These are phyloP conservation scores for Cyprinodon diabolis DNA, from an alignment of 2,797 vertebrate species.

Conservation along the genomic window DNA sequence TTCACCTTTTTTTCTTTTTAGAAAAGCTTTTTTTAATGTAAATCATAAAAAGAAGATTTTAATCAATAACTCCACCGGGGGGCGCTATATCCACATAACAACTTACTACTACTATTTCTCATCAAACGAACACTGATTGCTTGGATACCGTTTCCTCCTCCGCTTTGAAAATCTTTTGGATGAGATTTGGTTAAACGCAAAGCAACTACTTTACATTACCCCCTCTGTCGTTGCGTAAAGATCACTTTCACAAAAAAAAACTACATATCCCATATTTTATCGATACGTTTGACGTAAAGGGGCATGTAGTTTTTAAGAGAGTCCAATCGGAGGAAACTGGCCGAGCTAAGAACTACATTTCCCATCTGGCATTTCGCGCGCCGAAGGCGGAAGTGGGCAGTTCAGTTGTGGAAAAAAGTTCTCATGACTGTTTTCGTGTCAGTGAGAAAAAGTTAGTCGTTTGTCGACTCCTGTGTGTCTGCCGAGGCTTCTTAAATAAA, in stretches of 20 bases:
- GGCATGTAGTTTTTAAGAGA: slow-evolving; percentile 46
- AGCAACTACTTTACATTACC: slow-evolving; percentile 18
- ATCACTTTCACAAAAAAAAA: slow-evolving; percentile 35
- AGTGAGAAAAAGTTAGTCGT: slow-evolving; percentile 46
- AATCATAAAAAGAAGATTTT: not conserved
- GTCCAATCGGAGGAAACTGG: fast-evolving
- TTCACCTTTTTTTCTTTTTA: not conserved
- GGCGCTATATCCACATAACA: not conserved
- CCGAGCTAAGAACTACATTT: slow-evolving; percentile 37
- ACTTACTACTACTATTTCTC: not conserved
- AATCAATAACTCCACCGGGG: slow-evolving; percentile 1
- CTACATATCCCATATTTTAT: slow-evolving; percentile 40
- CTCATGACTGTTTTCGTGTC: slow-evolving; percentile 63
- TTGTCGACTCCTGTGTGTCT: slow-evolving; percentile 19
- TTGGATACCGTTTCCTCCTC: not conserved
- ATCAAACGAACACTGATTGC: slow-evolving; percentile 7
- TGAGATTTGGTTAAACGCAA: slow-evolving; percentile 30
- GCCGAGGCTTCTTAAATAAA: slow-evolving; percentile 56
- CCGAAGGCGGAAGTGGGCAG: slow-evolving; percentile 54
- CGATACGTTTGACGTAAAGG: not conserved
- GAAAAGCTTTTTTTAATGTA: too few species aligned
- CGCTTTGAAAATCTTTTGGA: not conserved
- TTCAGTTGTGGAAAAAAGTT: slow-evolving; percentile 75
- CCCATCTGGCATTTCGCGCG: slow-evolving; percentile 21
- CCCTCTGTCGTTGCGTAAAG: slow-evolving; percentile 56